These are phyloP conservation scores for Eupithecia pulchellata DNA, from an alignment of 2,888 invertebrate genomes.

Conservation along the genomic window DNA sequence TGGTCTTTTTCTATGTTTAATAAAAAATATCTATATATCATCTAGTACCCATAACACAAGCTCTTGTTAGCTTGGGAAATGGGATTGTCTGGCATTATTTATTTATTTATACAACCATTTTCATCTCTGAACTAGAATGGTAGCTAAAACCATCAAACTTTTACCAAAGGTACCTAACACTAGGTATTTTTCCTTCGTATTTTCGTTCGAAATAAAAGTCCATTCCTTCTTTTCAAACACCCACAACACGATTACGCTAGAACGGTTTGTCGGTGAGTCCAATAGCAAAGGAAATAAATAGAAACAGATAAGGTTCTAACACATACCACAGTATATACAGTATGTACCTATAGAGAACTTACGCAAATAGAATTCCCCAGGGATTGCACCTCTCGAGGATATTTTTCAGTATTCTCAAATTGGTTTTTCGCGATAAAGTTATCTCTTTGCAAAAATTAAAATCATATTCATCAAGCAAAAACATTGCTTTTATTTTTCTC, in stretches of 20 bases:
- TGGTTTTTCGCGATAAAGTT: neutral
- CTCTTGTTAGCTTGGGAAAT: too few species aligned
- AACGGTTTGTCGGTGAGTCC: neutral
- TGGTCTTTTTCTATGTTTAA: too few species aligned
- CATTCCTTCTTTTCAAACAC: neutral
- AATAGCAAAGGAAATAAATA: neutral
- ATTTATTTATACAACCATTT: neutral
- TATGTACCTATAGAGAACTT: neutral
- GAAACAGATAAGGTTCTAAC: neutral
- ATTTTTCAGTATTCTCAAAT: neutral
- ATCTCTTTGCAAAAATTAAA: neutral
- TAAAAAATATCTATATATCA: too few species aligned
- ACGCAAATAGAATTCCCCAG: neutral
- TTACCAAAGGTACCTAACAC: neutral
- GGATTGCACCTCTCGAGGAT: neutral
- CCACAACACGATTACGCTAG: neutral
- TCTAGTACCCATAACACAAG: too few species aligned
- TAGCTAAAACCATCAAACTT: neutral
- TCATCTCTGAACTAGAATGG: neutral
- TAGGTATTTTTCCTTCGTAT: constrained; percentile 3
- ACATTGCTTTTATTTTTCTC: too few species aligned
- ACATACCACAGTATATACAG: neutral
- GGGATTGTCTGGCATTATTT: too few species aligned
- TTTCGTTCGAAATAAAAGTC: neutral
- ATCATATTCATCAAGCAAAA: too few species aligned